phyloP scores from a whole-genome alignment of 2,113 vertebrate species.

The Neolamprologus sp. region DNA sequence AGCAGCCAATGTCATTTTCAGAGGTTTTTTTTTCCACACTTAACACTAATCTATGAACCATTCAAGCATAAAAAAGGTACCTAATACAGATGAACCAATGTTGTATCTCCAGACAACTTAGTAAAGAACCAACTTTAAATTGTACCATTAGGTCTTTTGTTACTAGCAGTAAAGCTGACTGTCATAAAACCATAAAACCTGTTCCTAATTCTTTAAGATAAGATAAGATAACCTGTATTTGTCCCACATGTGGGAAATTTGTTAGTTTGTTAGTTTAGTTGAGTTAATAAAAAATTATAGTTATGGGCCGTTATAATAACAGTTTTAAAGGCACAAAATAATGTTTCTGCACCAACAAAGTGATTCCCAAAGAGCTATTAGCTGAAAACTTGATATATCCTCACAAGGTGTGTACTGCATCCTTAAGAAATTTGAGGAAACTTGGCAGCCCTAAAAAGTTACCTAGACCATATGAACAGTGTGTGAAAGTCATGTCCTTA shows the following conservation, averaged over 20 bases:
- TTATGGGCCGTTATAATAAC: neutral
- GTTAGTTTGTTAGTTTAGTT: neutral
- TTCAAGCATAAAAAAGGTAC: neutral
- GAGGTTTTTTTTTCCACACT: fast-evolving
- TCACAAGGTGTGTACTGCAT: neutral
- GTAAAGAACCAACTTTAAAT: neutral
- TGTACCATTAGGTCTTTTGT: neutral
- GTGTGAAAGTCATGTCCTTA: neutral
- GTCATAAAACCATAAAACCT: neutral
- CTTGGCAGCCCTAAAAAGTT: neutral
- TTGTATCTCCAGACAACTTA: neutral
- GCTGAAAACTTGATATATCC: neutral
- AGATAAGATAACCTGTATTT: neutral
- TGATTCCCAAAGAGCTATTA: neutral
- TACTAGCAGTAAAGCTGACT: neutral
- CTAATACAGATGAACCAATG: neutral
- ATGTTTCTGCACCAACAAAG: neutral
- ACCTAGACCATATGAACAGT: neutral
- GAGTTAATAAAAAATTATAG: neutral
- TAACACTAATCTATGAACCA: neutral
- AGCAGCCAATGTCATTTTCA: neutral
- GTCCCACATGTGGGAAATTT: neutral
- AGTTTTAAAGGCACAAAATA: neutral
- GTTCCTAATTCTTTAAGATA: neutral
- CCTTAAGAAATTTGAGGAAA: neutral